Evolutionary conservation across 2,797 vertebrate genomes (phyloP), one percentile per base, ranked within the genome.

Genomic region (Psittacula echo): DNA sequence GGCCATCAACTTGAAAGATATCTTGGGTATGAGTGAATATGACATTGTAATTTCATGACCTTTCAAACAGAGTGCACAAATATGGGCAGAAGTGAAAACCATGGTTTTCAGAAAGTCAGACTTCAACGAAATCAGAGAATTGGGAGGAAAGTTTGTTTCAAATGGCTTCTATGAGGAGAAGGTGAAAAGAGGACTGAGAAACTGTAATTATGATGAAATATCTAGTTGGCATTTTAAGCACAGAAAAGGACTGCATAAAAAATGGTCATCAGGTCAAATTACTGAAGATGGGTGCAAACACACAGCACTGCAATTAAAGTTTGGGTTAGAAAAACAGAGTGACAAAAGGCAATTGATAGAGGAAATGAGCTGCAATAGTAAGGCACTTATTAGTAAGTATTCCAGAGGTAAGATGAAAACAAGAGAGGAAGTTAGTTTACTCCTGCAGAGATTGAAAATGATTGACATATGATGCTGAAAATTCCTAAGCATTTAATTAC

Each of bases 401-500:
- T 70, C 22, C n/a, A 89, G 41, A 71, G 42, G 13, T 14, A 77
- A 47, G 56, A 54, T 32, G 9, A 67, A 77, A 94, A 42, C 8
- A 44, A 76, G 24, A 61, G 20, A 73, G 29, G 23, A 26, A 6
- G 27, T 84, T 75, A 66, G 24, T 67, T 78, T 92, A 13, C 37
- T 48, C 13, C 61, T 87, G 47, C 29, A 74, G 48, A 92, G 53
- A 71, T 3, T 77, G 64, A 61, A 85, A 87, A 30, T 71, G 51
- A 89, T 85, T 91, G 82, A 84, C 76, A 80, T 47, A 64, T 0
- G 5, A 87, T 61, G 23, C 29, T 39, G 61, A 72, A 85, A 53
- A 85, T 83, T 92, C 91, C 87, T 92, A 62, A 92, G 71, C 45
- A 67, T 16, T 83, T 87, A 85, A 85, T 77, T 53, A 83, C 37